Base-by-base conservation (phyloP, 30 jellyfish, hydroid and myxozoan genomes). In the Cassiopea andromeda region DNA sequence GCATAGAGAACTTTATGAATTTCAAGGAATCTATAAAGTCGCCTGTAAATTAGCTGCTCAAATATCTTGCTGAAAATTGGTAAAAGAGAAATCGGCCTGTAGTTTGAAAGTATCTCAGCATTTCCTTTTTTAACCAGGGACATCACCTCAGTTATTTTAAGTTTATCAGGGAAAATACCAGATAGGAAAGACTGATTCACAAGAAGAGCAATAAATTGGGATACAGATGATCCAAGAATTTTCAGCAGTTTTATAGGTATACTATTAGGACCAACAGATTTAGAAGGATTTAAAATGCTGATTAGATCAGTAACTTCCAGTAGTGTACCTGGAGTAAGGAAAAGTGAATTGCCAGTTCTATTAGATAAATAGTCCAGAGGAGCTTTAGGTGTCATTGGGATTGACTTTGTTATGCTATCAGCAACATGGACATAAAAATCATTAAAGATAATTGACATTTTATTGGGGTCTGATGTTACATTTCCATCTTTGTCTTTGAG, bases 231-330 rank as follows among this genome's bases (percentile, higher is more conserved):
- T 54, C 75, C 68, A 46, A 73, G 16, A 38, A 75, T 57, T 73
- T 85, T 84, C 43, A 84, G 79, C 71, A 84, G 48, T 73, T 69
- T 84, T 13, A 72, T 84, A 19, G 92, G 86, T 45, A 84, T 84
- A 59, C 92, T 69, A 69, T 84, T 69, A 84, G 92, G 92, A 57
- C 92, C 92, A 44, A 72, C 79, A 74, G 86, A 84, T 83, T 83
- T 83, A 54, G 85, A 83, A 83, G 91, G 91, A 71, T 83, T 83
- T 66, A 83, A 83, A 83, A 64, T 83, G 38, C 18, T 83, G 73
- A 83, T 83, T 38, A 83, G 91, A 67, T 83, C 91, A 89, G 78
- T 93, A 13, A 93, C 81, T 76, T 93, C 97, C n/a, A n/a, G n/a
- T n/a, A n/a, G n/a, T n/a, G n/a, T n/a, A n/a, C n/a, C n/a, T n/a